These are phyloP conservation scores for Amphipoea lucens DNA, from an alignment of 2,888 invertebrate species.

Conservation along the genomic window DNA sequence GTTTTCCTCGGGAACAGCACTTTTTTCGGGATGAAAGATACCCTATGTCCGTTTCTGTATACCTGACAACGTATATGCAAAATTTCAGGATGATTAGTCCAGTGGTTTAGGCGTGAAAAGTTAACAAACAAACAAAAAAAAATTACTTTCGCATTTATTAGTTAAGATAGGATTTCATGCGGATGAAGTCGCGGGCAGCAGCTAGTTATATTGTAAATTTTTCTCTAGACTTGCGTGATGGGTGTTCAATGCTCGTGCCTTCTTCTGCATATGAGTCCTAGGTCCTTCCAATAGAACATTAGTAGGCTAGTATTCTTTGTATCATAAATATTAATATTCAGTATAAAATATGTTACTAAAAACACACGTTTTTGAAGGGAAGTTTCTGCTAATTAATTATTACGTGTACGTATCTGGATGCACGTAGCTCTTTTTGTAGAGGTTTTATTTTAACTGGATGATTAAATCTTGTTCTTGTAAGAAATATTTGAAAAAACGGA, in stretches of 20 bases:
- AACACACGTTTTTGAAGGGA: background rate
- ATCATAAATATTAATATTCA: background rate
- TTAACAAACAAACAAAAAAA: no score
- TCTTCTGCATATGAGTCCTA: background rate
- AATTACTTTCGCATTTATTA: no score
- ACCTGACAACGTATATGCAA: no score
- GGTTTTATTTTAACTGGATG: background rate
- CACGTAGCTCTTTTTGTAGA: no score
- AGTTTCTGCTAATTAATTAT: background rate
- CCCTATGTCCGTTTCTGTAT: no score
- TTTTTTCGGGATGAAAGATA: no score
- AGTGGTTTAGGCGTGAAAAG: no score
- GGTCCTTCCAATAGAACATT: background rate
- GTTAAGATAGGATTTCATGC: no score
- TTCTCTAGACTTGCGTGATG: background rate
- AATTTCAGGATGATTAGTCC: no score
- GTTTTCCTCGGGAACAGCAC: no score
- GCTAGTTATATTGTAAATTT: background rate
- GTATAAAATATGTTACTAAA: background rate
- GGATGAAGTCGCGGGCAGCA: no score
- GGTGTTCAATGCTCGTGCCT: background rate
- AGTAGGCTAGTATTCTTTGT: background rate
- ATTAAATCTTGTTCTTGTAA: background rate
- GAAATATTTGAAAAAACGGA: background rate
- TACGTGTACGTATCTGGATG: background rate